A percentile compares a stretch with the other conserved stretches of the same genome.
Evolutionary conservation across 2,113 vertebrate genomes (phyloP).

Genomic region (Emydocephalus ijimae): DNA sequence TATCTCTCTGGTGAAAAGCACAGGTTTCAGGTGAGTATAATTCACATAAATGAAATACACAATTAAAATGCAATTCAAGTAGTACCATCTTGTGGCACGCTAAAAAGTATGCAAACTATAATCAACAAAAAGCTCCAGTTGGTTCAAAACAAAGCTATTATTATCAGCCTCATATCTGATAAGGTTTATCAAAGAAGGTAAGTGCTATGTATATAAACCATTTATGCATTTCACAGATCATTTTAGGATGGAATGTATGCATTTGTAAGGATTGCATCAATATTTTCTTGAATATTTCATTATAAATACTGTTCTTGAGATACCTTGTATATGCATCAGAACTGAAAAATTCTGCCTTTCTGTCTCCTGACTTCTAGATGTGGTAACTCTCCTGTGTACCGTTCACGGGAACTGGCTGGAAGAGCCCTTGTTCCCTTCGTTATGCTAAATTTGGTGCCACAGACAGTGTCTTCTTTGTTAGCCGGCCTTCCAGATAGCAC

Average conservation of each 20-base stretch:
- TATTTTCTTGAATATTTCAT: not conserved
- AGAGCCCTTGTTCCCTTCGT: conserved; percentile 90
- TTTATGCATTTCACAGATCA: not conserved
- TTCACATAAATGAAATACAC: not conserved
- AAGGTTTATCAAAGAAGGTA: not conserved
- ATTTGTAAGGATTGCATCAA: not conserved
- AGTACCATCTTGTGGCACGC: not conserved
- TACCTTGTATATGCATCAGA: not conserved
- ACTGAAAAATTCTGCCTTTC: not conserved
- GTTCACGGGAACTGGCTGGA: conserved; percentile 87
- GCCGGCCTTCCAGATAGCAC: conserved; percentile 73
- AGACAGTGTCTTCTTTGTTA: conserved; percentile 70
- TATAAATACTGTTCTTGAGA: not conserved
- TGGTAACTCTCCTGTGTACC: conserved; percentile 80
- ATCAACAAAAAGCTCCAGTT: not conserved
- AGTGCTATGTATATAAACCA: not conserved
- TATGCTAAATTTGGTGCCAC: conserved; percentile 73
- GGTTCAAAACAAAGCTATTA: not conserved
- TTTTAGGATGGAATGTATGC: not conserved
- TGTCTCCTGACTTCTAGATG: conserved; percentile 70
- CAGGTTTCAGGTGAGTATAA: not conserved
- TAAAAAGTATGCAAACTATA: not conserved
- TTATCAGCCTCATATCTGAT: not conserved
- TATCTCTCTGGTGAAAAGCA: not conserved
- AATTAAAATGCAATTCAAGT: not conserved